These are phyloP conservation scores for Macrosoma leucophasiata DNA, from an alignment of 2,888 invertebrate species.

Conservation along the genomic window DNA sequence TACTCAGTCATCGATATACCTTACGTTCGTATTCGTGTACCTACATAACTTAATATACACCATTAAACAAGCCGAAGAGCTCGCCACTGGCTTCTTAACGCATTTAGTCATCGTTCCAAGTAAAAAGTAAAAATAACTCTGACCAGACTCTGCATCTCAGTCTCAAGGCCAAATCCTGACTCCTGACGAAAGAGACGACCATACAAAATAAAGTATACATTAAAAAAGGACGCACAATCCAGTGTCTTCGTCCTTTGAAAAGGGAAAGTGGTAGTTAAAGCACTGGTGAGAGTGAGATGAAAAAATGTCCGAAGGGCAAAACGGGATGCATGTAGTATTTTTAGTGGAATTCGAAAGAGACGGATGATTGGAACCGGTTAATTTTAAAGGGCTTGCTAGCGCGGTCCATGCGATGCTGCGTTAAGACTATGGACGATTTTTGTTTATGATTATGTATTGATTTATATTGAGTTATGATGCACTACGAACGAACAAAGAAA, in stretches of 20 bases:
- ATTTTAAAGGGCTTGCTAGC: slow-evolving; percentile 68
- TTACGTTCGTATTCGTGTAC: slow-evolving; percentile 8
- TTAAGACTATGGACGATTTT: slow-evolving; percentile 41
- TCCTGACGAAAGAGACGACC: slow-evolving; percentile 39
- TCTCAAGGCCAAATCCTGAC: slow-evolving; percentile 72
- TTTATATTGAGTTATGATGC: slow-evolving; percentile 43
- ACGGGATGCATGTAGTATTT: slow-evolving; percentile 34
- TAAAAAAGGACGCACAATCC: slow-evolving; percentile 33
- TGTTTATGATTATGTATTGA: slow-evolving; percentile 61
- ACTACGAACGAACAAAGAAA: slow-evolving; percentile 34
- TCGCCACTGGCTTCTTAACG: slow-evolving; percentile 51
- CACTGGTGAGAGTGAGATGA: slow-evolving; percentile 71
- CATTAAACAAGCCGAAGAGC: slow-evolving; percentile 28
- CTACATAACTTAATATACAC: slow-evolving; percentile 18
- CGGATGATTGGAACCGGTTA: slow-evolving; percentile 59
- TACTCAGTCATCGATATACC: slow-evolving; percentile 13
- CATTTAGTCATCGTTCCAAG: slow-evolving; percentile 71
- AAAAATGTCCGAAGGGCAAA: slow-evolving; percentile 65
- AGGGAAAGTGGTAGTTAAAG: slow-evolving; percentile 70
- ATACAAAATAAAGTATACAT: slow-evolving; percentile 21
- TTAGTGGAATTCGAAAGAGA: slow-evolving; percentile 32
- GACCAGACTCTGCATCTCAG: slow-evolving; percentile 62
- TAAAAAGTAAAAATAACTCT: slow-evolving; percentile 73
- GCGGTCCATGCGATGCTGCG: slow-evolving; percentile 55
- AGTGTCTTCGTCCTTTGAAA: slow-evolving; percentile 74